Evolutionary conservation across 2,797 vertebrate genomes (phyloP).

Genomic region (Brachymystax lenok): DNA sequence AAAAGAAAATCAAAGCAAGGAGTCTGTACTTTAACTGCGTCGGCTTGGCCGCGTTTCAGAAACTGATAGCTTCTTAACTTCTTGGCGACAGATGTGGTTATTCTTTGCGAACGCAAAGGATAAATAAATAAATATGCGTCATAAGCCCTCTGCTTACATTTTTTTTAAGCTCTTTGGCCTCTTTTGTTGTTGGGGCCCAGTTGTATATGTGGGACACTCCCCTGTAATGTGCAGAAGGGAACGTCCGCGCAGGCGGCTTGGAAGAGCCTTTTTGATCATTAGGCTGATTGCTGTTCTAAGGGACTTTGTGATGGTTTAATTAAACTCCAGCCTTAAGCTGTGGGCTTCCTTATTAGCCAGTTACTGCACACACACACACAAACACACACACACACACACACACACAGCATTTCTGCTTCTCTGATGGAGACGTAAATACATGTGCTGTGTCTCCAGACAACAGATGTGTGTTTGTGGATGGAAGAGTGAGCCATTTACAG

Average conservation of each 20-base stretch:
- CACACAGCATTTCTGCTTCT: not conserved
- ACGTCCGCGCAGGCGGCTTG: slow-evolving; percentile 42
- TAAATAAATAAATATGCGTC: slow-evolving; percentile 26
- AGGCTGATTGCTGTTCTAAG: slow-evolving; percentile 55
- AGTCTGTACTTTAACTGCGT: slow-evolving; percentile 59
- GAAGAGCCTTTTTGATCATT: slow-evolving; percentile 56
- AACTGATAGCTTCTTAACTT: slow-evolving; percentile 70
- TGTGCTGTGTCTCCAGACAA: not conserved
- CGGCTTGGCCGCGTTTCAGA: slow-evolving; percentile 69
- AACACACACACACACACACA: not conserved
- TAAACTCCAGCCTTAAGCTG: slow-evolving; percentile 45
- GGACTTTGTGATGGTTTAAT: slow-evolving; percentile 61
- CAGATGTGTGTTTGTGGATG: slow-evolving; percentile 6
- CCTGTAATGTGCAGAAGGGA: slow-evolving; percentile 33
- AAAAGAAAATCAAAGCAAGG: slow-evolving; percentile 23
- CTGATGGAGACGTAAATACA: not conserved
- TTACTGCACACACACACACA: not conserved
- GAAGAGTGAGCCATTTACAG: too few species aligned
- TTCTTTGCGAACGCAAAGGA: slow-evolving; percentile 28
- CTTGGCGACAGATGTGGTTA: slow-evolving; percentile 65
- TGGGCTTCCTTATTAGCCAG: not conserved
- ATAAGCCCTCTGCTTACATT: not conserved
- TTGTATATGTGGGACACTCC: slow-evolving; percentile 32
- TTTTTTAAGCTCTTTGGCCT: slow-evolving; percentile 36
- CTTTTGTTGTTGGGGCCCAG: slow-evolving; percentile 40